Conservation (phyloP, 2,888 invertebrate genomes). For the Drosophila meridionalis region DNA sequence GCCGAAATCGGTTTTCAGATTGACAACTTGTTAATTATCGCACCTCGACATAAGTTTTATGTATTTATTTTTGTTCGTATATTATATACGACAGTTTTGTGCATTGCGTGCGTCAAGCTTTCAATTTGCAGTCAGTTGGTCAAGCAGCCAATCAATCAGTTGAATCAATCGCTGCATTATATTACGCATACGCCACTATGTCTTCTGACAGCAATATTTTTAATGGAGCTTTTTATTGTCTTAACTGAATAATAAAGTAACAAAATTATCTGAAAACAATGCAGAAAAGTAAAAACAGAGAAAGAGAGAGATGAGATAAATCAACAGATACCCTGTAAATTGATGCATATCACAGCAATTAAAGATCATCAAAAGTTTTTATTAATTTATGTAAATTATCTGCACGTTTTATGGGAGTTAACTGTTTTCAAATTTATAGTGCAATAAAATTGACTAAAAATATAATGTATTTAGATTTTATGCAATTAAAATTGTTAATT, state of each 20-base stretch:
- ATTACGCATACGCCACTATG: constrained; percentile 52
- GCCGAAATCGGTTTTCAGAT: constrained; percentile 63
- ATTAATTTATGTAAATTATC: constrained; percentile 25
- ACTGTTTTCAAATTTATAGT: constrained; percentile 1
- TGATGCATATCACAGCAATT: background rate
- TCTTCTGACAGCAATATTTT: constrained; percentile 20
- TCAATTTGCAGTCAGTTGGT: constrained; percentile 28
- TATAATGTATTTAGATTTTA: constrained; percentile 10
- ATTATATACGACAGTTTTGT: constrained; percentile 26
- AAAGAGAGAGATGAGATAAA: background rate
- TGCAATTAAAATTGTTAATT: constrained; percentile 12
- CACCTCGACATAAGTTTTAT: constrained; percentile 59
- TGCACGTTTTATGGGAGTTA: constrained; percentile 1
- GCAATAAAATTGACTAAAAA: background rate
- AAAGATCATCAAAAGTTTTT: background rate
- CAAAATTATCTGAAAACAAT: background rate
- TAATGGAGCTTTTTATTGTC: constrained; percentile 9
- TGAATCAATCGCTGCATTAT: constrained; percentile 31
- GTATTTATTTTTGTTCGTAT: constrained; percentile 2
- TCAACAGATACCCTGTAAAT: constrained; percentile 7
- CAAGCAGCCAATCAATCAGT: constrained; percentile 34
- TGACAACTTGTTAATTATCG: constrained; percentile 77
- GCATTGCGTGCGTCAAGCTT: constrained; percentile 25
- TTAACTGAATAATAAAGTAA: constrained; percentile 25
- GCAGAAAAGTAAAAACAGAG: background rate